Evolutionary conservation across 2,113 vertebrate genomes (phyloP), one percentile per base, ranked within the genome.

Genomic region (Odocoileus virginianus): DNA sequence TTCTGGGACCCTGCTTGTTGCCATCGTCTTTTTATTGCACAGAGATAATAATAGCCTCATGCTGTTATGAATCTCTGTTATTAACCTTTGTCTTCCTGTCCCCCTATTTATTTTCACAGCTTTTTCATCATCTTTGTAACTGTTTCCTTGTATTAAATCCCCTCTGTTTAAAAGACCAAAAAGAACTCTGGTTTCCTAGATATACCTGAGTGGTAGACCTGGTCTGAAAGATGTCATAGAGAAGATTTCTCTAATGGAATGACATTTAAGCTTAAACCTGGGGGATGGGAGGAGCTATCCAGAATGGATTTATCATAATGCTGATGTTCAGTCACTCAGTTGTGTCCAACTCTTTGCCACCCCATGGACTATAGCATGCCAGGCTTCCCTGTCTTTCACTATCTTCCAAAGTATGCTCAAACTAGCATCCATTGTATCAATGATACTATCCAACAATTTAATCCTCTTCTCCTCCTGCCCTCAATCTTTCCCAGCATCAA

Each of bases 91-190:
- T n/a, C 47, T 87, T 40, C 21, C 54, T 86, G 8, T 43, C 4
- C 33, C 83, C 19, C 13, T 95, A 4, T 84, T 81, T 61, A 30
- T 14, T 19, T 52, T 89, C 52, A 36, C 40, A 86, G 60, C 5
- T n/a, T 83, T 87, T 67, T 43, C 58, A 74, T 36, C 25, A 61
- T 17, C 15, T 94, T 82, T 64, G 28, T 61, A 78, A 89, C 27
- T 27, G 79, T 25, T 71, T 92, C 27, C 52, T 89, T 87, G 28
- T 82, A 43, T 82, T 78, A 71, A 89, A 27, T 58, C 1, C 12
- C 21, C 3, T 61, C 57, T 60, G 74, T 90, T 14, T 74, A 84
- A 81, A 60, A 87, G 54, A 71, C 10, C 19, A 7, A 83, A 83
- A 61, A 30, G 25, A 88, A 11, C 40, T 57, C 27, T 79, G 33